Percentiles rank a stretch among this genome's conserved stretches.
phyloP scores from a whole-genome alignment of 2,888 invertebrate genomes.

The Habrosyne pyritoides region DNA sequence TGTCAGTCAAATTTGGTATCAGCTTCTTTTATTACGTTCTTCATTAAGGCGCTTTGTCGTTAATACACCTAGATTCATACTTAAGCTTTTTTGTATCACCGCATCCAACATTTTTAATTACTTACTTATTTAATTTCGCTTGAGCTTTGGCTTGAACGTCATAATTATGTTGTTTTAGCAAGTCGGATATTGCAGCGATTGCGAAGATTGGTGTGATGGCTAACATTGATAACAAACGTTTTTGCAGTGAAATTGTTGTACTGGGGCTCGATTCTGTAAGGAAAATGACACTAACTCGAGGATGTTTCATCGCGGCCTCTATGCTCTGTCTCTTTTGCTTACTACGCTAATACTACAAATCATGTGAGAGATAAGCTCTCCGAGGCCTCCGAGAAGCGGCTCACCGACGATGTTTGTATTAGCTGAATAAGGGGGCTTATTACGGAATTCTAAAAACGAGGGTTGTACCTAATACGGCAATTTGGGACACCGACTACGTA shows the following conservation, averaged over 20 bases:
- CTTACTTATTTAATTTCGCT: background rate
- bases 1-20: background rate
- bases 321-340: too few species aligned
- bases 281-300: too few species aligned
- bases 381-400: too few species aligned
- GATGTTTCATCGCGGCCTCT: too few species aligned
- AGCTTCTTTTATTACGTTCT: background rate
- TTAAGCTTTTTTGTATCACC: background rate
- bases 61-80: background rate
- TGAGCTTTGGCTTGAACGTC: background rate
- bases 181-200: background rate
- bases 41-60: background rate
- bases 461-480: constrained; percentile 12
- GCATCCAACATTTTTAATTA: background rate
- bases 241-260: too few species aligned
- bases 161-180: background rate
- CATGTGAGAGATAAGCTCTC: too few species aligned
- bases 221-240: too few species aligned
- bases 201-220: background rate
- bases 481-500: constrained; percentile 17
- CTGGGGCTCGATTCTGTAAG: too few species aligned
- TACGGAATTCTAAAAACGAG: background rate
- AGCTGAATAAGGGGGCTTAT: too few species aligned
- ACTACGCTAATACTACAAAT: too few species aligned
- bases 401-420: too few species aligned